Evolutionary conservation across 2,888 invertebrate genomes (phyloP).

Genomic region (Pterobdella sp.): DNA sequence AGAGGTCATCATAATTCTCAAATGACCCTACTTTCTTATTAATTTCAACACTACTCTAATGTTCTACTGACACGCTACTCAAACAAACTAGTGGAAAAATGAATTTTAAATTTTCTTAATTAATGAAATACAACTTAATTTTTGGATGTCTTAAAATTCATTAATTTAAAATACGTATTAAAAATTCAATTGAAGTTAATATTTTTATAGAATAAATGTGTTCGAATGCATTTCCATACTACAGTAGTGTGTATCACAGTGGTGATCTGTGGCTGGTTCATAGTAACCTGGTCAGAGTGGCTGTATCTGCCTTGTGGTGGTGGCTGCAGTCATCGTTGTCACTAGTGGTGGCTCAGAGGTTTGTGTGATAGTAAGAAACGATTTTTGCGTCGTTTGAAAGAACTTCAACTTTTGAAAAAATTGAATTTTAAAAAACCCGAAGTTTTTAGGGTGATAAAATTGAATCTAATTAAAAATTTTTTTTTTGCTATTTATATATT

Average conservation of each 20-base stretch:
- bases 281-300: constrained; percentile 4
- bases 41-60: too few relatives aligned
- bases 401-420: too few relatives aligned
- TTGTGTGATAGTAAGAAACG: neutral
- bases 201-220: too few relatives aligned
- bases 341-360: constrained; percentile 3
- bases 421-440: too few relatives aligned
- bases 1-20: neutral
- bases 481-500: too few relatives aligned
- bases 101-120: constrained; percentile 5
- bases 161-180: too few relatives aligned
- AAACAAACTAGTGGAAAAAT: neutral
- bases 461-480: too few relatives aligned
- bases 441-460: too few relatives aligned
- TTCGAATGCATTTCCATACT: too few relatives aligned
- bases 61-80: neutral
- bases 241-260: neutral
- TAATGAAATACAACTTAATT: neutral
- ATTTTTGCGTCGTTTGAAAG: too few relatives aligned
- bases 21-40: neutral
- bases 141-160: neutral
- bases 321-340: constrained; percentile 17
- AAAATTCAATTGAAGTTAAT: too few relatives aligned
- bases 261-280: constrained; percentile 3
- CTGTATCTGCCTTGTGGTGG: constrained; percentile 18